Base-by-base conservation (phyloP, 2,113 vertebrate genomes). In the Cephalopterus ornatus region DNA sequence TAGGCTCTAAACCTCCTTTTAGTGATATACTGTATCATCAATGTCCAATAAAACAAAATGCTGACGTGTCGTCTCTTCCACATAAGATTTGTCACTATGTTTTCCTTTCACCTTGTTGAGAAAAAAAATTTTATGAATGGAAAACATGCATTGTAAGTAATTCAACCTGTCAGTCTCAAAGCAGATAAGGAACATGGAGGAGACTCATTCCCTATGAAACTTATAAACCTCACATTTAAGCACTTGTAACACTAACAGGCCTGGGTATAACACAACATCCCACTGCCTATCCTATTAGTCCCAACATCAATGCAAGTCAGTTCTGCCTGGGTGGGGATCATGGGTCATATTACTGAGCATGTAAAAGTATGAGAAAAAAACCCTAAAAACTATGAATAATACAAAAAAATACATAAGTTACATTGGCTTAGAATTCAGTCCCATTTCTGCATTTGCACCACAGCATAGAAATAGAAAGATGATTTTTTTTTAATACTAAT, bases 11-110 rank as follows among this genome's bases (percentile, higher is more conserved):
- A 97, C 52, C 47, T 90, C 75, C 93, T 95, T 80, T 91, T 70
- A 97, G 84, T 95, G 93, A 96, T 95, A 95, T 91, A 97, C 74
- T 56, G 72, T 32, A 86, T 14, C 89, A 93, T 84, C 84, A 83
- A 86, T 88, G 91, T 50, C 63, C 94, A 89, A 74, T 95, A 95
- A 97, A 96, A 59, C 49, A 94, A 95, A 96, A 92, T n/a, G 81
- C 93, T 95, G 92, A 94, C 5, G 2, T 52, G n/a, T 89, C 72
- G 67, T 66, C 84, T 94, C 59, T 62, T 83, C 61, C 81, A 52
- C 33, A 4, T 20, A 56, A 89, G 58, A 88, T 90, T 83, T 91
- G 70, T 87, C 74, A 86, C 89, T 70, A 3, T 85, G 59, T 88
- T 95, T 94, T 70, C 30, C 37, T 93, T 91, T 74, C 42, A 84